These are phyloP conservation scores for Chydorus sphaericus DNA, from an alignment of 2,888 invertebrate genomes.

Conservation along the genomic window DNA sequence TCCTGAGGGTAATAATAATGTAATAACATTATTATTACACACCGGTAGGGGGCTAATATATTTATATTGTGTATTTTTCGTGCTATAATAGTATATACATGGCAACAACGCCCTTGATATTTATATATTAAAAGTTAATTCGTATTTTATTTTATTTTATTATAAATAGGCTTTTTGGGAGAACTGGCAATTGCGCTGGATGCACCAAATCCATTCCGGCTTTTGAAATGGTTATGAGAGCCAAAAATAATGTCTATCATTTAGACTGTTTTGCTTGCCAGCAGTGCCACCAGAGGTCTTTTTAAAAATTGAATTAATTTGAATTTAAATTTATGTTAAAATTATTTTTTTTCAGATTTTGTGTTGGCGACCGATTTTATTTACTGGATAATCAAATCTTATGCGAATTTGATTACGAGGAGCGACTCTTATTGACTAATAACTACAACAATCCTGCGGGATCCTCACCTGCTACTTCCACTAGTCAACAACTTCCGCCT, in stretches of 20 bases:
- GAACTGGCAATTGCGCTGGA: constrained; percentile 77
- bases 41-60: too few relatives aligned
- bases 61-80: too few relatives aligned
- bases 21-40: too few relatives aligned
- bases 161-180: constrained; percentile 62
- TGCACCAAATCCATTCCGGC: constrained; percentile 87
- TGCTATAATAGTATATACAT: too few relatives aligned
- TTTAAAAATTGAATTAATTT: constrained; percentile 13
- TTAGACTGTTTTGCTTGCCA: constrained; percentile 89
- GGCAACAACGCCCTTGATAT: neutral
- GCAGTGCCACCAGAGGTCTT: constrained; percentile 84
- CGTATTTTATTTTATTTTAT: neutral
- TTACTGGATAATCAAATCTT: constrained; percentile 85
- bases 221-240: constrained; percentile 91
- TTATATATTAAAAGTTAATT: neutral
- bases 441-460: constrained; percentile 51
- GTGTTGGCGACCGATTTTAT: constrained; percentile 86
- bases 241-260: constrained; percentile 81
- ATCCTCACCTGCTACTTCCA: too few relatives aligned
- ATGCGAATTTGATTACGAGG: constrained; percentile 88
- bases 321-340: neutral
- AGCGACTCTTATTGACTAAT: constrained; percentile 74
- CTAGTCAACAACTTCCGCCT: too few relatives aligned
- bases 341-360: constrained; percentile 51
- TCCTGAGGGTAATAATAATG: too few relatives aligned